phyloP scores from a whole-genome alignment of 2,797 vertebrate species.

The Eidolon dupreanum region DNA sequence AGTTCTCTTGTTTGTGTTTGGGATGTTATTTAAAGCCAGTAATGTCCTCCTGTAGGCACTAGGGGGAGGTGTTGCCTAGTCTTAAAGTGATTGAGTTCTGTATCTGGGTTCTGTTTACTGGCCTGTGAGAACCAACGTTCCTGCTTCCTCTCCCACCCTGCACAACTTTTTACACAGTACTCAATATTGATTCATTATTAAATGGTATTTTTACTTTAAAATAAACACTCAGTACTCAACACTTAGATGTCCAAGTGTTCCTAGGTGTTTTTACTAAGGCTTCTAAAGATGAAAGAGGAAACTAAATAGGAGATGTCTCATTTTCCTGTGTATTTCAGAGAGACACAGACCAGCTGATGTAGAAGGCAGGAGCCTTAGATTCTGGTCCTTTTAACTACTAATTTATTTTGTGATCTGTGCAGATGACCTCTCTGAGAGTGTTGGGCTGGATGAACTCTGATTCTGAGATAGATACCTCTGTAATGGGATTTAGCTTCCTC shows the following conservation, averaged over 20 bases:
- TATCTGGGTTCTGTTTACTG: background rate
- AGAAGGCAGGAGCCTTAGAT: background rate
- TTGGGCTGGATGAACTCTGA: background rate
- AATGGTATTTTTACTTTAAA: background rate
- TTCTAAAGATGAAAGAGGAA: constrained; percentile 31
- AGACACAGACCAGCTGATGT: background rate
- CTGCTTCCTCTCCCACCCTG: background rate
- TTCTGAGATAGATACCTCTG: background rate
- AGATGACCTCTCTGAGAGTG: background rate
- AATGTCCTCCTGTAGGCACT: constrained; percentile 48
- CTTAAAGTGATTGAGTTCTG: background rate
- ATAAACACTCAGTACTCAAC: background rate
- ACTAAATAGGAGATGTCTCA: background rate
- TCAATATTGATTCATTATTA: background rate
- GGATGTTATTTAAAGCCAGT: background rate
- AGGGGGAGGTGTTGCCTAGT: constrained; percentile 67
- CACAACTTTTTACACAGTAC: background rate
- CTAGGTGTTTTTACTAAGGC: background rate
- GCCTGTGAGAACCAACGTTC: background rate
- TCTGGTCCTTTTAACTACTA: background rate
- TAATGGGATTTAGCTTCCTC: background rate
- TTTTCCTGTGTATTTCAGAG: constrained; percentile 13
- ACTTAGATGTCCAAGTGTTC: constrained; percentile 12
- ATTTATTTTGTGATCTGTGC: background rate
- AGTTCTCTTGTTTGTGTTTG: background rate